Evolutionary conservation across 2,888 invertebrate genomes (phyloP), one percentile per base, ranked within the genome.

Genomic region (Podotricha telesiphe): DNA sequence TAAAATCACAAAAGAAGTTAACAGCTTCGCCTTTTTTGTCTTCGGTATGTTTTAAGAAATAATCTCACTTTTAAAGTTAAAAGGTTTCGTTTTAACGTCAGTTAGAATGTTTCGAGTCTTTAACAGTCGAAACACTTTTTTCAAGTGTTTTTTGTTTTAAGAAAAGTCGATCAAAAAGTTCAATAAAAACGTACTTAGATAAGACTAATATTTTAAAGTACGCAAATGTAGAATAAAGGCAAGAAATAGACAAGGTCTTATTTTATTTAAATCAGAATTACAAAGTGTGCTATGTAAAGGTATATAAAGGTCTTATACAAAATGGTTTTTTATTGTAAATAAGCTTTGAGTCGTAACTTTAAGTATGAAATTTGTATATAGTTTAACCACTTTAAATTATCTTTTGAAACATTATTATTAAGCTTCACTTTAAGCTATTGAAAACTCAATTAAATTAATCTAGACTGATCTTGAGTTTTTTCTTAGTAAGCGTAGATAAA

Each of bases 81-180:
- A 59, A 50, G 58, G 58, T 50, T 66, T 40, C 40, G 22, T 19
- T 59, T 37, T 17, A 56, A 50, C 15, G 37, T 59, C 59, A 10
- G 37, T 48, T 65, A 40, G 20, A 66, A 50, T 22, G 40, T 58
- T 66, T 42, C 19, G 42, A 42, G 58, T 42, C 47, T 40, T 50
- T 64, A 28, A 22, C 50, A 51, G 45, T 45, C 19, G 37, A 55
- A 55, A 55, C 28, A 55, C 22, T 59, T 22, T 50, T 28, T 59
- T 42, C 0, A 20, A 50, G 50, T 37, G 19, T 37, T 37, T 50
- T 66, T 58, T n/a, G 8, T 47, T 10, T 20, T 19, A 37, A 65
- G 55, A 55, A 55, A 55, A 19, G 42, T 59, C 45, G 40, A 42
- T 45, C 19, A 42, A 59, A 17, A 55, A 55, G 17, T 37, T 55